A percentile compares a stretch with the other conserved stretches of the same genome.
Evolutionary conservation across 1,140 invertebrate species (phyloP).

Genomic region (Ceratina japonica): DNA sequence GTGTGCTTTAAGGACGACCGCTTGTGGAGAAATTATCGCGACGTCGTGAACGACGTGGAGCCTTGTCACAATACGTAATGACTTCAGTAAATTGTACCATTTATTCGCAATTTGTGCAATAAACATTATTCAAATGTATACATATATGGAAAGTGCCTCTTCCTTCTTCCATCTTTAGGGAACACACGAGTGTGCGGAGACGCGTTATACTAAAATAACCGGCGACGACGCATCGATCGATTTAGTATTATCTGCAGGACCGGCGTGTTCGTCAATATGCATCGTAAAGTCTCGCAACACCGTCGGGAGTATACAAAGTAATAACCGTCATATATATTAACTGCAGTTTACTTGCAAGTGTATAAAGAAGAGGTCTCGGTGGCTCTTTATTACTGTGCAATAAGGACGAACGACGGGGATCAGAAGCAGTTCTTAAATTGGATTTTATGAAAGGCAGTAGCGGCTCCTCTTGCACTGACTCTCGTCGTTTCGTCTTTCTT

Average conservation of each 20-base stretch:
- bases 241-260: not conserved
- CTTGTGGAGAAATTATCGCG: constrained; percentile 81
- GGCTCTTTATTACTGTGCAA: constrained; percentile 51
- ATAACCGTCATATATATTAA: constrained; percentile 51
- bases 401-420: constrained; percentile 45
- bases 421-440: constrained; percentile 62
- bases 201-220: not conserved
- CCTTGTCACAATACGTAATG: constrained; percentile 62
- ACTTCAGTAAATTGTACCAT: not conserved
- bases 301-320: constrained; percentile 15
- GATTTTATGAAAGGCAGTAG: constrained; percentile 60
- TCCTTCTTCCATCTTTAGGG: too few species aligned
- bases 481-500: constrained; percentile 33
- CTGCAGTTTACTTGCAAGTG: constrained; percentile 41
- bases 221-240: not conserved
- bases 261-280: constrained; percentile 3
- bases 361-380: constrained; percentile 42
- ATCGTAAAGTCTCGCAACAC: constrained; percentile 1
- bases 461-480: constrained; percentile 19
- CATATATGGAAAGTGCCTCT: too few species aligned
- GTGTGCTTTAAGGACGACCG: constrained; percentile 83
- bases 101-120: not conserved
- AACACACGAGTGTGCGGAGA: too few species aligned
- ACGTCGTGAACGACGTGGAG: constrained; percentile 76
- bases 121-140: not conserved